Evolutionary conservation across 1,140 invertebrate species (phyloP), one percentile per base, ranked within the genome.

Genomic region (Hydropsyche tenuis): DNA sequence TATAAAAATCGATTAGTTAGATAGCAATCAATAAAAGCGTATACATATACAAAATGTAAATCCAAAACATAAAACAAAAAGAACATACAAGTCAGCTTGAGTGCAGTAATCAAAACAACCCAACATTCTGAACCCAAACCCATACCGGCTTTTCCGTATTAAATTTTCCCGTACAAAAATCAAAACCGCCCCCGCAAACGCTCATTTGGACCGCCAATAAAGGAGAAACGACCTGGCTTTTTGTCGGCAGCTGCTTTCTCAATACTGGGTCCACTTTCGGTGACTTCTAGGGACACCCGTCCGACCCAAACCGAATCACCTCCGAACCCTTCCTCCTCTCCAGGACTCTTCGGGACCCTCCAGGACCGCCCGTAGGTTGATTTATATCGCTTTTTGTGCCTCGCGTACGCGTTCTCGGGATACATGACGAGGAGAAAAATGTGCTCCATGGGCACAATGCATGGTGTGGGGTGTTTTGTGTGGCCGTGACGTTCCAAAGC

Each of bases 171-270:
- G 30, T 37, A 37, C 9, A 37, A 37, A 37, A 37, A 37, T 37
- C 48, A 9, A 20, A 53, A 16, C 20, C 48, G 48, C 16, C 16
- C 30, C 63, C 12, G 37, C 63, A 45, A 70, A 70, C 51, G 43
- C 68, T 70, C 68, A 70, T 70, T 70, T 70, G 37, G 68, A 56
- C 45, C 68, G 48, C 68, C 48, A 70, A 70, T 56, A 70, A 70
- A 70, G 48, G 18, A 53, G 48, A 56, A 70, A 56, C 68, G 68
- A 56, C 68, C 68, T 60, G 51, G 27, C 25, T 45, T 27, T 70
- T 70, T 70, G 42, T 65, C 46, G 22, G 68, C 68, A 70, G 43
- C 48, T 70, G 68, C 30, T 45, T 70, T 70, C 43, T 46, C 65
- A 27, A 48, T 48, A 27, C 48, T 25, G 51, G 6, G 30, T 70